Percentiles rank a stretch among this genome's conserved stretches.
Conservation (phyloP, 2,888 invertebrate genomes). For the Pterostichus niger region DNA sequence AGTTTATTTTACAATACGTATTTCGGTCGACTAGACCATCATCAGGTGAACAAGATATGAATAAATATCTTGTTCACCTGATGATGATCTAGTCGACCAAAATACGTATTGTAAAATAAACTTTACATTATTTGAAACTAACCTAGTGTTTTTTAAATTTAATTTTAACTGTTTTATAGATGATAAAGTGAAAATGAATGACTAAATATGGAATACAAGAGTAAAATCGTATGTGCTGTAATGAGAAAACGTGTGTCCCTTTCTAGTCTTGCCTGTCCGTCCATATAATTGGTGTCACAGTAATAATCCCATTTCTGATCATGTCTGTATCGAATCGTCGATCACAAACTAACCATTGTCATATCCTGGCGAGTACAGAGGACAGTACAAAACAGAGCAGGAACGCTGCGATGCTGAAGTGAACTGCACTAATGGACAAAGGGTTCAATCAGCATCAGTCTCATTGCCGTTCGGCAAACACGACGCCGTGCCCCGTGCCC, state of each 20-base stretch:
- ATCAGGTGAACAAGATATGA: too few species aligned
- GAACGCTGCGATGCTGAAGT: slow-evolving; percentile 28
- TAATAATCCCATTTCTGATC: slow-evolving; percentile 30
- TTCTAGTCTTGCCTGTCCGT: not conserved
- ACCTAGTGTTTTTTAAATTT: too few species aligned
- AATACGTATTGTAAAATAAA: too few species aligned
- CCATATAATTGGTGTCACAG: slow-evolving; percentile 13
- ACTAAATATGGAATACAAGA: too few species aligned
- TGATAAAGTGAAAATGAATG: too few species aligned
- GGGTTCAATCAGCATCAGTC: slow-evolving; percentile 73
- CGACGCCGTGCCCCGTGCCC: slow-evolving; percentile 51
- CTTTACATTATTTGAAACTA: too few species aligned
- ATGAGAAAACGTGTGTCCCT: not conserved
- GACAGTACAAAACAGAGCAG: slow-evolving; percentile 20
- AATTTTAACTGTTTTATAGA: too few species aligned
- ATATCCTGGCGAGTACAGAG: slow-evolving; percentile 29
- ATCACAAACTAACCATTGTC: slow-evolving; percentile 41
- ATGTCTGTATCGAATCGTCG: slow-evolving; percentile 15
- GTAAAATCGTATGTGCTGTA: too few species aligned
- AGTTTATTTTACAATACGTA: too few species aligned
- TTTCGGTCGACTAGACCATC: too few species aligned
- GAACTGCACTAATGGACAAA: slow-evolving; percentile 71
- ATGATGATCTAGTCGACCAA: too few species aligned
- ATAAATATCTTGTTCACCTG: too few species aligned
- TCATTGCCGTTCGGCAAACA: slow-evolving; percentile 73